These are phyloP conservation scores for Fistularia commersonii DNA, from an alignment of 2,797 vertebrate genomes.

Conservation along the genomic window DNA sequence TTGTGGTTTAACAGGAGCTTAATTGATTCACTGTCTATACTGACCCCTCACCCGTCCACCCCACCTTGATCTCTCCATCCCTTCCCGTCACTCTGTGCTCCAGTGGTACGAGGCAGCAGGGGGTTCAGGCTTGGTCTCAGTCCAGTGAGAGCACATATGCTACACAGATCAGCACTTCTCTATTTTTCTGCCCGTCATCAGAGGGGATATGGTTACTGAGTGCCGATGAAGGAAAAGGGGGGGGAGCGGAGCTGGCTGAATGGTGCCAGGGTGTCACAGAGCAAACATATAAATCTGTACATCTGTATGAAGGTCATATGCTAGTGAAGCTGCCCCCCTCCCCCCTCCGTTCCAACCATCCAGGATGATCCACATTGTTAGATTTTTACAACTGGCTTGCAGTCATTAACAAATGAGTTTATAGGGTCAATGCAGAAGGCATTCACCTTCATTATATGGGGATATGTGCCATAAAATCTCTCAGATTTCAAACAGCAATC, in stretches of 20 bases:
- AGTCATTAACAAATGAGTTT: no score
- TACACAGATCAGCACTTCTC: slow-evolving; percentile 88
- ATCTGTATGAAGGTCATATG: slow-evolving; percentile 68
- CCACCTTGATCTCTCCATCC: slow-evolving; percentile 34
- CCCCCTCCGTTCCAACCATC: slow-evolving; percentile 2
- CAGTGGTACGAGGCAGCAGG: slow-evolving; percentile 45
- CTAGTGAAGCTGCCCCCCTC: slow-evolving; percentile 64
- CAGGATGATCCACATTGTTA: background rate
- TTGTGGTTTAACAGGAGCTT: slow-evolving; percentile 27
- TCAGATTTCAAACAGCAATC: no score
- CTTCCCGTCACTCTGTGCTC: slow-evolving; percentile 48
- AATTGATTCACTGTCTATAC: slow-evolving; percentile 48
- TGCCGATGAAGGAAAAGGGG: slow-evolving; percentile 81
- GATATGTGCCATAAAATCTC: no score
- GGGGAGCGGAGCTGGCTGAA: slow-evolving; percentile 77
- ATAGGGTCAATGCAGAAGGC: no score
- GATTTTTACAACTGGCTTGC: background rate
- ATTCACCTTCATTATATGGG: no score
- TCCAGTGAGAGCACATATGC: slow-evolving; percentile 76
- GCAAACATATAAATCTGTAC: slow-evolving; percentile 78
- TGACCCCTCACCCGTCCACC: slow-evolving; percentile 6
- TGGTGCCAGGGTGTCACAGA: slow-evolving; percentile 73
- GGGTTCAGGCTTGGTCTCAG: slow-evolving; percentile 69
- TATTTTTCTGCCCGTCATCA: slow-evolving; percentile 78
- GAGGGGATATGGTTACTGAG: slow-evolving; percentile 82